Evolutionary conservation across 2,888 invertebrate genomes (phyloP).

Genomic region (Julus scandinavius): DNA sequence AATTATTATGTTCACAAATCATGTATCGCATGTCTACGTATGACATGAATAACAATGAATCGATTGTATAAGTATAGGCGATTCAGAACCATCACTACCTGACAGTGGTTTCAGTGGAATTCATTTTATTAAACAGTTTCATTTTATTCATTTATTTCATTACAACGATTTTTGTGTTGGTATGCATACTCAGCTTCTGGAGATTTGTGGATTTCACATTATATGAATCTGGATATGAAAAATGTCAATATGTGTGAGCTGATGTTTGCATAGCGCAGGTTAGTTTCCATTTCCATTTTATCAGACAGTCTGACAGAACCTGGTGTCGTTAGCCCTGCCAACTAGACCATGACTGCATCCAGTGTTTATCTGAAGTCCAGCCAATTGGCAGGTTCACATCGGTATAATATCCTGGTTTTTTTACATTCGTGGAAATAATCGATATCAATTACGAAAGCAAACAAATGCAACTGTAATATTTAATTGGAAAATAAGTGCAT

Average conservation of each 20-base stretch:
- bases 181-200: too few relatives aligned
- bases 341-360: neutral
- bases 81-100: too few relatives aligned
- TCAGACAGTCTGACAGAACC: neutral
- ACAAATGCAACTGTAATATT: constrained; percentile 8
- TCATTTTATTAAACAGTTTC: too few relatives aligned
- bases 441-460: constrained; percentile 2
- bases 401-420: neutral
- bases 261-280: neutral
- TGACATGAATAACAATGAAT: too few relatives aligned
- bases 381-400: neutral
- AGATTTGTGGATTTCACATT: too few relatives aligned
- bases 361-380: neutral
- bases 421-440: neutral
- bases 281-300: neutral
- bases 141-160: too few relatives aligned
- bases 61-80: too few relatives aligned
- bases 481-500: constrained; percentile 17
- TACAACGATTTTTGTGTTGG: too few relatives aligned
- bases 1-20: too few relatives aligned
- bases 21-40: too few relatives aligned
- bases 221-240: too few relatives aligned
- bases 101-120: too few relatives aligned
- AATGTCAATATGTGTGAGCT: neutral
- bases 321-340: neutral